Evolutionary conservation across 2,113 vertebrate species (phyloP), one percentile per base, ranked within the genome.

Genomic region (Galemys pyrenaicus): DNA sequence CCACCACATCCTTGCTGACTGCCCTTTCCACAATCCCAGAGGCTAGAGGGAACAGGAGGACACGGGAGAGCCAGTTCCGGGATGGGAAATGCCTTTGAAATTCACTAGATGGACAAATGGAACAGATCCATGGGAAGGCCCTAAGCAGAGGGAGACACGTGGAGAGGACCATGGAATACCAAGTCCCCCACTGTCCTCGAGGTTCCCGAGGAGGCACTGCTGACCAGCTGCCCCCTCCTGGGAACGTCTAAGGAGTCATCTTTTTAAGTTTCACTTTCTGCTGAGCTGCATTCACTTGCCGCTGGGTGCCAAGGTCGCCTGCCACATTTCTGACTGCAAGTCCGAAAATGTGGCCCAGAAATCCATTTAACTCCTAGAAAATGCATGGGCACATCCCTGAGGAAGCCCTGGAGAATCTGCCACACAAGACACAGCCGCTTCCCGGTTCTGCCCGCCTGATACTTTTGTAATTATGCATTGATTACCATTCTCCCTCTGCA

Each of bases 321-420:
- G 77, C 73, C 75, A 65, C 0, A 3, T 37, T 81, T 87, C 85
- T 85, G 82, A 80, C 74, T 32, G 58, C 70, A 86, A 91, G 68
- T 77, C 81, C 4, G 15, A 58, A 71, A 92, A 95, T 19, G n/a
- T 73, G 78, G 95, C 71, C 54, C 82, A 87, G 92, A 97, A 96
- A 92, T 73, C 79, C 85, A 92, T 60, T 96, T 92, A 86, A 44
- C 30, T 87, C 87, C 46, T 78, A 92, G 51, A 91, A 98, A 97
- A 96, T 51, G 54, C 87, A 96, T 70, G 79, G 94, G 62, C 82
- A 93, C 44, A 32, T 54, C 81, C 67, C 19, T 37, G 30, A 80
- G 12, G 44, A 56, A 94, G 80, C 74, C 51, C 80, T 24, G 19
- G 39, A 91, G 83, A 87, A 77, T 49, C 73, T 74, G 49, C 51